phyloP scores from a whole-genome alignment of 2,797 vertebrate species.

The Amblyraja radiata region DNA sequence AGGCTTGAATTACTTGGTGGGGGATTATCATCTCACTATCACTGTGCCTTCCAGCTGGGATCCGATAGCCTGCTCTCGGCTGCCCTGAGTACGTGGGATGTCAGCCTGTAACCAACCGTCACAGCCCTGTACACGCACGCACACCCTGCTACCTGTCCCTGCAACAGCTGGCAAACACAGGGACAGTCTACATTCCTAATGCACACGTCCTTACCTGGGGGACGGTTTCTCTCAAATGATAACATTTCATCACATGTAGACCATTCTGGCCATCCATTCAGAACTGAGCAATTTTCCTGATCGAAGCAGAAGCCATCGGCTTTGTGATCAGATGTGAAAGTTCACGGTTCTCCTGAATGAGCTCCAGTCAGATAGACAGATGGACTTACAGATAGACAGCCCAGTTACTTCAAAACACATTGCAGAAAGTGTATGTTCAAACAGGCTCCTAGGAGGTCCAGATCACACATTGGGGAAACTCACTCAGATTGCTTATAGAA shows the following conservation, averaged over 20 bases:
- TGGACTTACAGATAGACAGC: too few relatives aligned
- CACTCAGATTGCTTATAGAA: too few relatives aligned
- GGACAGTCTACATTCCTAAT: background rate
- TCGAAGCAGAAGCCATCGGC: background rate
- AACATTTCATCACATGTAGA: background rate
- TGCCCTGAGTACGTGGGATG: background rate
- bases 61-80: background rate
- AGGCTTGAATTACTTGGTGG: background rate
- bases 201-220: background rate
- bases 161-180: background rate
- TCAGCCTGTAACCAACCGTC: background rate
- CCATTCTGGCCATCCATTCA: background rate
- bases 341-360: background rate
- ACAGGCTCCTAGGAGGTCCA: too few relatives aligned
- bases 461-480: too few relatives aligned
- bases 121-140: background rate
- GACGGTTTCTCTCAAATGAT: background rate
- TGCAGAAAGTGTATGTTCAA: too few relatives aligned
- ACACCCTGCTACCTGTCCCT: background rate
- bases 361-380: too few relatives aligned
- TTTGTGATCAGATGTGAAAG: background rate
- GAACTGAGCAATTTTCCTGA: background rate
- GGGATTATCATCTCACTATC: background rate
- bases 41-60: background rate
- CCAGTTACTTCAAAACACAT: too few relatives aligned